phyloP scores from a whole-genome alignment of 2,797 vertebrate genomes.

The Enteromius anoplus region DNA sequence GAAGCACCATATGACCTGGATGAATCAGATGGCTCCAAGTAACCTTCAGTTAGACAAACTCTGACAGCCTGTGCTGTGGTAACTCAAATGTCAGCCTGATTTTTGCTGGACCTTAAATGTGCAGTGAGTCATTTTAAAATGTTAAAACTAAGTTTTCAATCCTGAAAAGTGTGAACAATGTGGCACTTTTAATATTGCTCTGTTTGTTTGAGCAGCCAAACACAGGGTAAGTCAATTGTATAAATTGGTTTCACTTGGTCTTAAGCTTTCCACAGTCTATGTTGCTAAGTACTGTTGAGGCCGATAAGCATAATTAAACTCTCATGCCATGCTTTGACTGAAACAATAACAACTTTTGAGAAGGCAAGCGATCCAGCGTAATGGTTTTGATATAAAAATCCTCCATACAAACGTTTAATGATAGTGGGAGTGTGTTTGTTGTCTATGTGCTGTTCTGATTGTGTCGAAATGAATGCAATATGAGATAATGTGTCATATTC shows the following conservation, averaged over 20 bases:
- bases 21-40: constrained; percentile 23
- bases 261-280: neutral
- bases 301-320: neutral
- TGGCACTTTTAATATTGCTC: constrained; percentile 8
- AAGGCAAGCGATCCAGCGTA: neutral
- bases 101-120: constrained; percentile 31
- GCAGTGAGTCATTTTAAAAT: constrained; percentile 14
- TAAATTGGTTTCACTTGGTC: neutral
- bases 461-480: constrained; percentile 23
- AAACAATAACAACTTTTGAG: neutral
- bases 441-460: constrained; percentile 12
- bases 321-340: neutral
- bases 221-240: neutral
- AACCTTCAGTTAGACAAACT: constrained; percentile 21
- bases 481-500: constrained; percentile 7
- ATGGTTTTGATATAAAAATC: constrained; percentile 5
- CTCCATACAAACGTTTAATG: constrained; percentile 1
- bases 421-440: constrained; percentile 21
- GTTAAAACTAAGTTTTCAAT: neutral
- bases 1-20: constrained; percentile 26
- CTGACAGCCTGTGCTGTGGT: constrained; percentile 22
- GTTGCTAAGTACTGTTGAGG: neutral
- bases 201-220: neutral
- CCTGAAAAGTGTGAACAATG: neutral
- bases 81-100: constrained; percentile 25